These are phyloP conservation scores for Terebella lapidaria DNA, from an alignment of 2,888 invertebrate species.

Conservation along the genomic window DNA sequence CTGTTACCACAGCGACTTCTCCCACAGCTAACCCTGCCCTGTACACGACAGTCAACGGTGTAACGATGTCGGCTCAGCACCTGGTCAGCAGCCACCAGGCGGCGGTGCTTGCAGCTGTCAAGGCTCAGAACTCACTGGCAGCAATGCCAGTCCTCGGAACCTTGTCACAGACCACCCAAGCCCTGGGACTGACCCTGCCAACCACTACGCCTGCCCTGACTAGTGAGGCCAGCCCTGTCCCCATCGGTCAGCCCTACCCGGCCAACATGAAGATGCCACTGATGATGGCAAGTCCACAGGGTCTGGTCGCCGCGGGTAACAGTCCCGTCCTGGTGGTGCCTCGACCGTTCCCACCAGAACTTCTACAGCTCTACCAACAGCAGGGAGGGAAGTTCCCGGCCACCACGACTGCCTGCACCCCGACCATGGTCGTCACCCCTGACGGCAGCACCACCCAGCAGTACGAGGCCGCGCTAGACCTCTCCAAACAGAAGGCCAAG, in stretches of 20 bases:
- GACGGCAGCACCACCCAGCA: neutral
- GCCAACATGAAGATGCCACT: neutral
- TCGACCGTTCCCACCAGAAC: neutral
- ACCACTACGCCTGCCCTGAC: neutral
- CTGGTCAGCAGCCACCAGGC: neutral
- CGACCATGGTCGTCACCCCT: neutral
- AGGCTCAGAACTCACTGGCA: neutral
- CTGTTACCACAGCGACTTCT: neutral
- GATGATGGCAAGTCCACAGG: neutral
- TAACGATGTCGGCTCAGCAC: neutral
- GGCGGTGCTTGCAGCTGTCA: neutral
- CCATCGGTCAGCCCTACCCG: neutral
- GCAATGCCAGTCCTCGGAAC: neutral
- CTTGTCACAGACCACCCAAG: neutral
- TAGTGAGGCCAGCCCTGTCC: neutral
- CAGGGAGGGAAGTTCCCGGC: no score
- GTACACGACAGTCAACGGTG: neutral
- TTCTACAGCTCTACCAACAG: neutral
- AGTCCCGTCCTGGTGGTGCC: slow-evolving; percentile 1
- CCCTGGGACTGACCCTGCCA: no score
- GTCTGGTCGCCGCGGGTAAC: neutral
- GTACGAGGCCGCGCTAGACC: neutral
- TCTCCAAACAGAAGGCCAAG: neutral
- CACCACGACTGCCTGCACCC: neutral
- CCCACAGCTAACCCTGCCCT: neutral